Evolutionary conservation across 2,888 invertebrate species (phyloP), one percentile per base, ranked within the genome.

Genomic region (Caenorhabditis becei): DNA sequence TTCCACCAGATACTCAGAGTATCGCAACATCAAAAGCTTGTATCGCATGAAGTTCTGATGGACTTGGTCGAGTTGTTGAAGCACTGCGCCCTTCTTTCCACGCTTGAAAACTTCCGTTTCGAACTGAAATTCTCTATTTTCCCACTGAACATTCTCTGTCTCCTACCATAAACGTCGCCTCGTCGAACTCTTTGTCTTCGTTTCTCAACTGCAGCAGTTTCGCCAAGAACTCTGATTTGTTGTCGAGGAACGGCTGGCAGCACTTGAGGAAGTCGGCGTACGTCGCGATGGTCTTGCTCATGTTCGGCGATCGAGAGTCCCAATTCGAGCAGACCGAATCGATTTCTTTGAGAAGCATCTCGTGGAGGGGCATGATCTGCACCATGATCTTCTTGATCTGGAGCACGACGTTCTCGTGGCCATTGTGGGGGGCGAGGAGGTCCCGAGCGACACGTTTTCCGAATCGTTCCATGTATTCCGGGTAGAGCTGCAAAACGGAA

Each of bases 171-270:
- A 67, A 66, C 16, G 89, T 89, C 10, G 88, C 88, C 10, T 85
- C 77, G n/a, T 88, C 89, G 35, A 90, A 87, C n/a, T 90, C 88
- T 53, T 83, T 74, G 69, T 90, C 87, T 56, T 89, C 88, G 49
- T 86, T 83, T 47, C 88, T 26, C 62, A 84, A 67, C 56, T 71
- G 72, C 10, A 83, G 63, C 28, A 90, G 53, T 28, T 88, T 85
- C 16, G 77, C 61, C 53, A 83, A 70, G 58, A 88, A 78, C 2
- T 72, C 77, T 0, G 80, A 74, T 61, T 90, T 90, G n/a, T 87
- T 87, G 63, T 84, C 83, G 28, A 89, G 66, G 59, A 90, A 89
- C 23, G 77, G 84, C 24, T 72, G 71, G 35, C 86, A 86, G 24
- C 75, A 74, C 51, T 87, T 90, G 56, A 90, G 82, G 65, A 86